Evolutionary conservation across 1,140 invertebrate species (phyloP).

Genomic region (Laodelphax striatellus): DNA sequence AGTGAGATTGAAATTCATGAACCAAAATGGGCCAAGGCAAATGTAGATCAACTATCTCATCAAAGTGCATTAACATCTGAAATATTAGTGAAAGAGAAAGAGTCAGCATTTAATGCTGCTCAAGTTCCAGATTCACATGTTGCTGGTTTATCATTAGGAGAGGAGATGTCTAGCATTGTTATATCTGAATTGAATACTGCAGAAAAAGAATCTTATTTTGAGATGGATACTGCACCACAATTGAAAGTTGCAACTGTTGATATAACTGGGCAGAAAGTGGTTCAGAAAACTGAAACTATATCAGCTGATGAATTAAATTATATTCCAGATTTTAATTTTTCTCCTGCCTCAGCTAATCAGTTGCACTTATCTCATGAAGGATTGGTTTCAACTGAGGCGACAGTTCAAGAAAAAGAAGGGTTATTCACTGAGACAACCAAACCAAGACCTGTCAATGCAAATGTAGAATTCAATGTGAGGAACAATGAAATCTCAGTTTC

Average conservation of each 20-base stretch:
- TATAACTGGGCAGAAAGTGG: slow-evolving; percentile 27
- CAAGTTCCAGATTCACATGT: slow-evolving; percentile 26
- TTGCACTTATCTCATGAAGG: slow-evolving; percentile 35
- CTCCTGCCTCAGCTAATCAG: slow-evolving; percentile 20
- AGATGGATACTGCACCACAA: slow-evolving; percentile 26
- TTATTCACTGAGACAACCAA: slow-evolving; percentile 28
- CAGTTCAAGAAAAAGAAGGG: slow-evolving; percentile 34
- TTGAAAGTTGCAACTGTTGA: slow-evolving; percentile 25
- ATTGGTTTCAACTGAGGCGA: slow-evolving; percentile 34
- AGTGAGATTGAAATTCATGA: slow-evolving; percentile 6
- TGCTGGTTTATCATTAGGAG: slow-evolving; percentile 32
- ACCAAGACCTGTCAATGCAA: slow-evolving; percentile 25
- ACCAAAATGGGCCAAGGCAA: slow-evolving; percentile 13
- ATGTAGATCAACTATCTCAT: slow-evolving; percentile 16
- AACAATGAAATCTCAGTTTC: slow-evolving; percentile 26
- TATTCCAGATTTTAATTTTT: slow-evolving; percentile 16
- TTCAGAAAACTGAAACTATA: slow-evolving; percentile 26
- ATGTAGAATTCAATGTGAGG: slow-evolving; percentile 30
- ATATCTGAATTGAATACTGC: slow-evolving; percentile 34
- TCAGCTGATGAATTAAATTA: slow-evolving; percentile 19
- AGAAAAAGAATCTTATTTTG: slow-evolving; percentile 37
- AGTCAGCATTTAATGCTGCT: slow-evolving; percentile 33
- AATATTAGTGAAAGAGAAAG: slow-evolving; percentile 23
- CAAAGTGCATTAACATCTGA: slow-evolving; percentile 18
- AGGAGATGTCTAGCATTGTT: slow-evolving; percentile 31